phyloP scores from a whole-genome alignment of 2,888 invertebrate genomes.

The Netelia virgata region DNA sequence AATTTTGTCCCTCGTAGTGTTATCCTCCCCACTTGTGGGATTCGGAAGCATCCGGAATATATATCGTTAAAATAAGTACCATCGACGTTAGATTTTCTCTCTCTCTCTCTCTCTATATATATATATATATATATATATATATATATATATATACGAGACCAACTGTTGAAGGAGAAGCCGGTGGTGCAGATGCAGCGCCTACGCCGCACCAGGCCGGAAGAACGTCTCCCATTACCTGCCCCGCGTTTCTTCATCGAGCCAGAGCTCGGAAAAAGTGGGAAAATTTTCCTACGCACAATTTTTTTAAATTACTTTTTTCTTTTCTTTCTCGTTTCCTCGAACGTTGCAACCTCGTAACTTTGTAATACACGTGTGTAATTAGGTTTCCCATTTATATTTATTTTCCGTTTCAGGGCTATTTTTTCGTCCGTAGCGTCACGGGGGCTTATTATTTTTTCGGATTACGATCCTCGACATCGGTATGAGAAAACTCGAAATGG shows the following conservation, averaged over 20 bases:
- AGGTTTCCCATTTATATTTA: constrained; percentile 23
- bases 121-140: too few relatives aligned
- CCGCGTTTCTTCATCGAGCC: constrained; percentile 20
- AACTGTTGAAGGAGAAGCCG: constrained; percentile 49
- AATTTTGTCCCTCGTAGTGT: neutral
- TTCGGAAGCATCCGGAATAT: constrained; percentile 22
- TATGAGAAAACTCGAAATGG: constrained; percentile 13
- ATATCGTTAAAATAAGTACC: neutral
- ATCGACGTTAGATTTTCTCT: constrained; percentile 12
- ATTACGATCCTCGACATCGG: constrained; percentile 27
- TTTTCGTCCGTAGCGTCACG: neutral
- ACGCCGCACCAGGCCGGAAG: constrained; percentile 68
- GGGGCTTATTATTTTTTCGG: constrained; percentile 40
- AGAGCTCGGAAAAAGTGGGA: constrained; percentile 11
- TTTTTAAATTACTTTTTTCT: constrained; percentile 28
- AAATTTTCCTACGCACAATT: constrained; percentile 27
- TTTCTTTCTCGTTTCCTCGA: constrained; percentile 22
- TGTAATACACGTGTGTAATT: constrained; percentile 16
- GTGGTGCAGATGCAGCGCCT: constrained; percentile 39
- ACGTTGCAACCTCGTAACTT: neutral
- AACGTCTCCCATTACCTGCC: constrained; percentile 46
- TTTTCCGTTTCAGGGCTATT: constrained; percentile 1
- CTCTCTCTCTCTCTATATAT: too few relatives aligned
- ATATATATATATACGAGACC: constrained; percentile 24
- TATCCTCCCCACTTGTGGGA: neutral